Evolutionary conservation across 1,140 invertebrate species (phyloP).

Genomic region (Ceratina calcarata): DNA sequence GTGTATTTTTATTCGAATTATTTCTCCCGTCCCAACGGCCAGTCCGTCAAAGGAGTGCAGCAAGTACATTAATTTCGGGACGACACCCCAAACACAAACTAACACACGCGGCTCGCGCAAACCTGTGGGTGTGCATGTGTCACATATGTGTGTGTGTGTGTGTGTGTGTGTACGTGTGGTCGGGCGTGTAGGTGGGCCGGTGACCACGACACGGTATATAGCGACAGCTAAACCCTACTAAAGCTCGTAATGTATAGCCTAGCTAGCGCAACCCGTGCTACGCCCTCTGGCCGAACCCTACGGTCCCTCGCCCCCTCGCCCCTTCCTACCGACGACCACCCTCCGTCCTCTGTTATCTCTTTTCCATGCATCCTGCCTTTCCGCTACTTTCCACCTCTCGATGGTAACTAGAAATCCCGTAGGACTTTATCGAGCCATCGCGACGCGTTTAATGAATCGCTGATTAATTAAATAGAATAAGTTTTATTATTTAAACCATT

Average conservation of each 20-base stretch:
- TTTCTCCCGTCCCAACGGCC: background rate
- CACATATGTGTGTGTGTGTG: background rate
- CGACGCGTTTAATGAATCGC: conserved; percentile 65
- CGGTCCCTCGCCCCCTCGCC: conserved; percentile 13
- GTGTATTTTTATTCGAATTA: conserved; percentile 37
- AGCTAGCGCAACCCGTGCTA: conserved; percentile 59
- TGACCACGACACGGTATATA: conserved; percentile 73
- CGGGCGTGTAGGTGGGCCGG: conserved; percentile 59
- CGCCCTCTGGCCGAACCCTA: conserved; percentile 60
- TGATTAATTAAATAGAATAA: conserved; percentile 63
- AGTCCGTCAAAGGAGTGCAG: conserved; percentile 36
- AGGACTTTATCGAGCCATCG: conserved; percentile 57
- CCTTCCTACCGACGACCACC: conserved; percentile 4
- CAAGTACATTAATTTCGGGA: conserved; percentile 46
- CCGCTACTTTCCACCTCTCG: conserved; percentile 12
- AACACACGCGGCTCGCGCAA: background rate
- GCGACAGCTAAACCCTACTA: conserved; percentile 71
- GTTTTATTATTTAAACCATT: background rate
- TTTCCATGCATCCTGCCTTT: background rate
- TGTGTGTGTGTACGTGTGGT: background rate
- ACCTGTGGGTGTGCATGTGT: too few relatives aligned
- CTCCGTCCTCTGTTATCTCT: background rate
- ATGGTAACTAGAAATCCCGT: conserved; percentile 38
- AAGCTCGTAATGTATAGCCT: conserved; percentile 75
- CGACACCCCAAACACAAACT: conserved; percentile 32